phyloP scores from a whole-genome alignment of 1,140 invertebrate species.

The Drosophila prosaltans region DNA sequence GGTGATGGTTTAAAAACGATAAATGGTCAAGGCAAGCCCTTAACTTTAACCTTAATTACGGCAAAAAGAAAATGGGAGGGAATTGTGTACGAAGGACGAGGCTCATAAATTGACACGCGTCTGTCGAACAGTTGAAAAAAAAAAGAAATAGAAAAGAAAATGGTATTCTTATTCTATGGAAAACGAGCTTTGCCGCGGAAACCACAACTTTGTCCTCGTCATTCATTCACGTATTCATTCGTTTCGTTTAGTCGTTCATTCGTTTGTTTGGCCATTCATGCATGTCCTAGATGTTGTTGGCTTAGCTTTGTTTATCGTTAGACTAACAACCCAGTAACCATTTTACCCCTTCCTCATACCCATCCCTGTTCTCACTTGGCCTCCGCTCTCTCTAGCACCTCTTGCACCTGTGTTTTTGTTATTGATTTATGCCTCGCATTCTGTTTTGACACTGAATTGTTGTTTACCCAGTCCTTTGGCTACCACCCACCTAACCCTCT shows the following conservation, averaged over 20 bases:
- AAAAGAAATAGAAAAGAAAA: too few species aligned
- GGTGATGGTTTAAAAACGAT: background rate
- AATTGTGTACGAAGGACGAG: background rate
- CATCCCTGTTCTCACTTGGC: background rate
- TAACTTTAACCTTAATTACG: slow-evolving; percentile 55
- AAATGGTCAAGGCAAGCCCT: slow-evolving; percentile 40
- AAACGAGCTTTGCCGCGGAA: background rate
- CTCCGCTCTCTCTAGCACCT: slow-evolving; percentile 8
- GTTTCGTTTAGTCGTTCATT: slow-evolving; percentile 23
- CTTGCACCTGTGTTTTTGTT: slow-evolving; percentile 38
- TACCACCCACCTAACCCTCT: slow-evolving; percentile 6
- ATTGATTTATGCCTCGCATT: slow-evolving; percentile 58
- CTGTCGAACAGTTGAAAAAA: slow-evolving; percentile 41
- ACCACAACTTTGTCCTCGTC: slow-evolving; percentile 27
- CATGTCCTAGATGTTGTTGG: slow-evolving; percentile 37
- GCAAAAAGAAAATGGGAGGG: background rate
- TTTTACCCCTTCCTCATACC: background rate
- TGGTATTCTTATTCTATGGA: background rate
- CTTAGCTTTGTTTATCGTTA: slow-evolving; percentile 36
- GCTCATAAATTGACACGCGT: slow-evolving; percentile 43
- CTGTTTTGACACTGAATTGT: slow-evolving; percentile 52
- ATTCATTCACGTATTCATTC: slow-evolving; percentile 38
- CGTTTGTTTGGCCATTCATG: slow-evolving; percentile 38
- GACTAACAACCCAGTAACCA: background rate
- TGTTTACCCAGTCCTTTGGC: background rate